A percentile compares a stretch with the other conserved stretches of the same genome.
Evolutionary conservation across 2,888 invertebrate genomes (phyloP).

Genomic region (Sisyra terminalis): DNA sequence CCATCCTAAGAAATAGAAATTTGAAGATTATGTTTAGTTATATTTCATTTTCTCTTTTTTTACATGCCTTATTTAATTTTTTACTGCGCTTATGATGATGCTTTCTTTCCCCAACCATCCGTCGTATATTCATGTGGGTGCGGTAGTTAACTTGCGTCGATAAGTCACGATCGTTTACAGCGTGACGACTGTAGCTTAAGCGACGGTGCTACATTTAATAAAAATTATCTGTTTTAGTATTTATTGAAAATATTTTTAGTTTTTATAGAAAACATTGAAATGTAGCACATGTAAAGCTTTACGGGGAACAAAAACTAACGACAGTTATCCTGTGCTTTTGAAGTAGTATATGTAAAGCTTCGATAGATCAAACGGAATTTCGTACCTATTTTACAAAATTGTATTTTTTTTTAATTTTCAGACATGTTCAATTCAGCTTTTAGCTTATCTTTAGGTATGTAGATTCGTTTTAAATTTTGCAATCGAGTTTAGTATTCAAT

Average conservation of each 20-base stretch:
- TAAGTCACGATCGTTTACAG: conserved; percentile 76
- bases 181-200: conserved; percentile 79
- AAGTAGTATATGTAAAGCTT: no score
- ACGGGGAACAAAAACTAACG: no score
- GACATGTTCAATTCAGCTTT: no score
- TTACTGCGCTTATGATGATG: conserved; percentile 75
- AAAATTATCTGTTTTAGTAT: background rate
- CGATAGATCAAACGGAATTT: no score
- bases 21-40: background rate
- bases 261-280: background rate
- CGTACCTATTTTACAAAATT: no score
- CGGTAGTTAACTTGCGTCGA: conserved; percentile 76
- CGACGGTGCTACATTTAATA: conserved; percentile 59
- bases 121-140: conserved; percentile 78
- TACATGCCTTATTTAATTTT: conserved; percentile 58
- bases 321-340: no score
- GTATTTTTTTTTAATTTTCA: no score
- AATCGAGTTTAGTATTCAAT: no score
- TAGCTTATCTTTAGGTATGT: no score
- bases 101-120: conserved; percentile 72
- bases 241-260: background rate
- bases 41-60: no score
- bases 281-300: no score
- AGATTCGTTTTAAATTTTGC: no score
- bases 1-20: conserved; percentile 45